Base-by-base conservation (phyloP, 2,888 invertebrate species). In the Drosophila neonasuta region DNA sequence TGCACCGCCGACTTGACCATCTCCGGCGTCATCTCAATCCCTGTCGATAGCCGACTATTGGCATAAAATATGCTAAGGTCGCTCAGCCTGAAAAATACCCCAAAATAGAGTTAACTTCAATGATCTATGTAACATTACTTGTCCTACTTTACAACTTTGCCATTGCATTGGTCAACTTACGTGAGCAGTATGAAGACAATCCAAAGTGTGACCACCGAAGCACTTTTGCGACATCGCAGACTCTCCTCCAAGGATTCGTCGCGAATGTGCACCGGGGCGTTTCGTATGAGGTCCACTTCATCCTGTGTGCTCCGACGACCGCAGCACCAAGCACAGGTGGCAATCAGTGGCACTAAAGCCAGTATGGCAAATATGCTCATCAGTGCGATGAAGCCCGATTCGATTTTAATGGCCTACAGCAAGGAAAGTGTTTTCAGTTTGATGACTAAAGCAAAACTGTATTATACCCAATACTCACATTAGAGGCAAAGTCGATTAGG, bases 351-450 rank as follows among this genome's bases (percentile, higher is more conserved):
- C 64, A 94, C 92, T 76, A 94, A 91, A 32, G 94, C 93, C 74
- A 95, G 91, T 82, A 94, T 92, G 52, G 93, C 92, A 77, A 94
- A 94, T 48, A 93, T 89, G 69, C 93, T 92, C 86, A 95, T 92
- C 79, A 94, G 91, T 13, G 92, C 92, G 66, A 95, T 91, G 88
- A 95, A 94, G 42, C 94, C 94, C 11, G 94, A 94, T 88, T 95
- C 95, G 86, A 95, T 92, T 91, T 93, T 94, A 82, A 95, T 92
- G 51, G 94, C 93, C 95, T 95, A 92, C 5, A 8, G 9, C 6
- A 34, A 45, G 24, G 4, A 41, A 0, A 34, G 17, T 3, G 32
- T 17, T 3, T 0, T 29, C n/a, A 41, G 15, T 3, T 46, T 29
- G n/a, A 7, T 29, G 29, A 3, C 5, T 45, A 24, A 29, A 48